Evolutionary conservation across 2,113 vertebrate species (phyloP), one percentile per base, ranked within the genome.

Genomic region (Urocitellus parryii): DNA sequence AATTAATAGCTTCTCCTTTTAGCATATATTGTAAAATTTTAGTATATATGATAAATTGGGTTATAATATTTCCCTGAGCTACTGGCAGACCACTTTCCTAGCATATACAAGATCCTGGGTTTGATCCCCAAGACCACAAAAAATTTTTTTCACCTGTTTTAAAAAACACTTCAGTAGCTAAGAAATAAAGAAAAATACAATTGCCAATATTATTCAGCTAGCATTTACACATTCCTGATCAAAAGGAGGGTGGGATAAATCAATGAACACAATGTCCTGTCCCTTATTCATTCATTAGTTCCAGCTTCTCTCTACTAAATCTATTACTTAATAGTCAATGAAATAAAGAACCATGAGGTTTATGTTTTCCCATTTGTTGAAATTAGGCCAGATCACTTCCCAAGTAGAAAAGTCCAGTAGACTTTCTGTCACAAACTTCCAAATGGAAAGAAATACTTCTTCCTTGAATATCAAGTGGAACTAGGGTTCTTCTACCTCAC

Each of bases 1-100:
- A 88, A 91, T 89, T 82, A 77, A 45, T 51, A 84, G 39, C 88
- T 91, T 88, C 56, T 88, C 29, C 77, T 87, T 74, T 79, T 70
- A 79, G 48, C 22, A 45, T 85, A 34, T 51, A 72, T 48, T 70
- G 61, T 45, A 96, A 78, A 83, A 65, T 82, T 51, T 92, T 56
- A 78, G 29, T 53, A 86, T 82, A 58, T 63, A 37, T 67, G 76
- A 77, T 61, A 85, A 53, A 76, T 45, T 91, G 16, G 2, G 10
- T 68, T 88, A 53, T 74, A 91, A 56, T 84, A 48, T 37, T 65
- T 84, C 32, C 63, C 58, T 53, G 76, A 67, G 72, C 20, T 39
- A 63, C 29, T 58, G 17, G 22, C 45, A 89, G 20, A 77, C 8
- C 20, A 51, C 61, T 45, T 45, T 20, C 39, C 29, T 84, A 67